phyloP scores from a whole-genome alignment of 2,797 vertebrate species.

The Nyctibius grandis region DNA sequence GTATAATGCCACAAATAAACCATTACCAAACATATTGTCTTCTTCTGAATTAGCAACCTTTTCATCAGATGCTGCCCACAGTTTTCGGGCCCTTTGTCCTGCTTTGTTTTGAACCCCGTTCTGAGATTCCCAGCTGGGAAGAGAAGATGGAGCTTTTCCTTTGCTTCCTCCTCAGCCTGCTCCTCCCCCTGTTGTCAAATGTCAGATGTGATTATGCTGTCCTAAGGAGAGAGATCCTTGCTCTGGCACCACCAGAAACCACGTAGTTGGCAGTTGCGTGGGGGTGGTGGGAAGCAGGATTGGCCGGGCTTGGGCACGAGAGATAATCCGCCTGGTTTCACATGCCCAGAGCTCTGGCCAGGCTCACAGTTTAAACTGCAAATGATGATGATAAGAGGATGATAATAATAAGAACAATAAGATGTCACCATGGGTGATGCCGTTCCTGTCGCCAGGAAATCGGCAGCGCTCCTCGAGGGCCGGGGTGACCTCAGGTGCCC shows the following conservation, averaged over 20 bases:
- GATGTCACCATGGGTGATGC: not conserved
- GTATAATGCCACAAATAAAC: not conserved
- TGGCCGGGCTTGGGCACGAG: rapidly evolving
- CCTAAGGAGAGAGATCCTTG: not conserved
- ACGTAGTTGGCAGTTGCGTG: rapidly evolving
- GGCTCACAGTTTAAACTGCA: not conserved
- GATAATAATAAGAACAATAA: not conserved
- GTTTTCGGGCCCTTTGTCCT: not conserved
- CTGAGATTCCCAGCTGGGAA: not conserved
- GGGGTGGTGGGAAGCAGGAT: not conserved
- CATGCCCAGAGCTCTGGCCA: not conserved
- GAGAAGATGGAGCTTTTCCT: not conserved
- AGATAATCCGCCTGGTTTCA: not conserved
- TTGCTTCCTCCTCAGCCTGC: not conserved
- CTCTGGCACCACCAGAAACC: not conserved
- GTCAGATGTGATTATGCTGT: not conserved
- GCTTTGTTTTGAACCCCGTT: not conserved
- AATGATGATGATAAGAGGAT: not conserved
- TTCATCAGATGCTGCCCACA: not conserved
- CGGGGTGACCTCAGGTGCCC: not conserved
- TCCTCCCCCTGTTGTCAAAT: not conserved
- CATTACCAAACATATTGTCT: not conserved
- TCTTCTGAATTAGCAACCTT: not conserved
- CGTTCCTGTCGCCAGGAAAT: not conserved
- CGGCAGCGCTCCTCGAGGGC: rapidly evolving